Base-by-base conservation (phyloP, 2,113 vertebrate species). In the Lycaon pictus region DNA sequence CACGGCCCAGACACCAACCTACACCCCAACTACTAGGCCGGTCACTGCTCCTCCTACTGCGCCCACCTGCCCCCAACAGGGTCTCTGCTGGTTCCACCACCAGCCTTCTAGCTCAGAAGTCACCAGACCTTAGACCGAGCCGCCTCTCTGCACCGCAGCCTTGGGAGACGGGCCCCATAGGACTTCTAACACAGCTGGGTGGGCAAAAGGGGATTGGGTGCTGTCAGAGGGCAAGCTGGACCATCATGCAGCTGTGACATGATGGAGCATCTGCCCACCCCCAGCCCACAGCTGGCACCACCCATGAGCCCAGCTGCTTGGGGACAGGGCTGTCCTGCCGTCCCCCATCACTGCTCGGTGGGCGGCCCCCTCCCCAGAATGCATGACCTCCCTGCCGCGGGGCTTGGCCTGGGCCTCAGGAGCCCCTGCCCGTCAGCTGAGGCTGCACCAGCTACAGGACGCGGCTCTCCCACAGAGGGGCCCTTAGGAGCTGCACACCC, bases 171-270 rank as follows among this genome's bases (percentile, higher is more conserved):
- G 71, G 43, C 90, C 29, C n/a, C 4, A 0, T 0, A 0, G 20
- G 35, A 23, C 32, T 82, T 53, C 35, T 35, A 2, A 11, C 27
- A 25, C 35, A 25, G 67, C 5, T 7, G 16, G 58, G 51, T 7
- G 32, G 37, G 62, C 32, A 7, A 8, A n/a, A 1, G 13, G n/a
- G 43, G 25, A 16, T 13, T 29, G 37, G 19, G 32, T 2, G 56
- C 71, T 27, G 7, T 80, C 11, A 2, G 8, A 19, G 58, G 63
- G 20, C 37, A 16, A 5, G 23, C 92, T 32, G 37, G 63, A 37
- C 25, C 0, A 0, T 12, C 15, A 25, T 0, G 0, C 29, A 13
- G 2, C 22, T 4, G 0, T 10, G 17, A 32, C 48, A 60, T 27
- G 11, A 22, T 1, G 12, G 43, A 27, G 58, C 65, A 0, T 12